Evolutionary conservation across 2,113 vertebrate genomes (phyloP), one percentile per base, ranked within the genome.

Genomic region (Ailuropoda melanoleuca): DNA sequence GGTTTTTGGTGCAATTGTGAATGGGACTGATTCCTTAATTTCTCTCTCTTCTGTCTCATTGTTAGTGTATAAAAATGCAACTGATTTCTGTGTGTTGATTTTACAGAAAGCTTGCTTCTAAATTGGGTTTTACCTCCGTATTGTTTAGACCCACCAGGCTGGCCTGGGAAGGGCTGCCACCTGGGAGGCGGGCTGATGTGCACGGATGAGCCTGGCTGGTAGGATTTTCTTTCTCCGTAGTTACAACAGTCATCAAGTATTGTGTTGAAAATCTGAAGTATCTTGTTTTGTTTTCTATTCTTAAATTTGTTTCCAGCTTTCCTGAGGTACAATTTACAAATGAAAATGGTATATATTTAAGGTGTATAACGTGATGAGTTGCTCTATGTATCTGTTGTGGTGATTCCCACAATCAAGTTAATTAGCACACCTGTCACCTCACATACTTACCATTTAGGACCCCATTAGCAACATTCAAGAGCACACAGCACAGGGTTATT

Each of bases 191-290:
- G 23, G 10, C 37, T 37, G 19, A 2, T 48, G 15, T 62, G 53
- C 11, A 23, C 10, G 31, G 12, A 21, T 26, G 26, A 5, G 10
- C 10, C 31, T 1, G 1, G 39, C 62, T 23, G 7, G 4, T 6
- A 37, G 10, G 68, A 15, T 24, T 19, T 17, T 31, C 26, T 84
- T 19, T 12, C 48, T 50, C 8, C 8, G 18, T 19, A 17, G 46
- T 7, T 8, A 4, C 19, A 19, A 21, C 29, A 21, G 0, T 31
- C 6, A 12, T 14, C 50, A 3, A 43, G 11, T 8, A 12, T 19
- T 23, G 26, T 29, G 77, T 60, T 60, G 48, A 70, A 92, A 64
- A 94, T 7, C 37, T 31, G 24, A 68, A 39, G 55, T 46, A 46
- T 29, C 18, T 78, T 86, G 12, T 26, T 66, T 87, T 46, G 31